Evolutionary conservation across 2,797 vertebrate species (phyloP), one percentile per base, ranked within the genome.

Genomic region (Peromyscus eremicus): DNA sequence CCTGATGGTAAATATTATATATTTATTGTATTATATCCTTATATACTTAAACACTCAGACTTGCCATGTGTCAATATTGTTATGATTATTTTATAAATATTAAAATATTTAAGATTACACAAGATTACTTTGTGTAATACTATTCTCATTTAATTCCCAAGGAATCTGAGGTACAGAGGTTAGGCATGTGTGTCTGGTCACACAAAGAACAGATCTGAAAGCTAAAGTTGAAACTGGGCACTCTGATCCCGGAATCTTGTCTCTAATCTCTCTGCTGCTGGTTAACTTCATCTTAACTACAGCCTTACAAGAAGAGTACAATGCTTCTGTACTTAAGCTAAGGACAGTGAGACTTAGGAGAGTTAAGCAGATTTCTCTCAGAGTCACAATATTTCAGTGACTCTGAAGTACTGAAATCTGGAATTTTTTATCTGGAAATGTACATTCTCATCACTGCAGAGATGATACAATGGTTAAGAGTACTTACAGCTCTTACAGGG

Each of bases 11-110:
- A 89, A 92, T 9, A 60, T 8, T 80, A 7, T 9, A 55, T 25
- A 64, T 10, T 21, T 60, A 5, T 0, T 82, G n/a, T 83, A 34
- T n/a, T 91, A 68, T 81, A 21, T 73, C 43, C 83, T 86, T 64
- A 80, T 2, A 43, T 46, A 79, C 6, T 91, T 94, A 94, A 94
- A 73, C 34, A 82, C 29, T 29, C 37, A 25, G 37, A 62, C 25
- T 62, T 94, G 12, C 32, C 83, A 62, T 37, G 6, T 64, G 10
- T 13, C 34, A 60, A 25, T 32, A 70, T 8, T 70, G 2, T 55
- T 84, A 19, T 8, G 91, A 89, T 17, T 75, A 71, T 60, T 88
- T 64, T 85, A 89, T 82, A 92, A 95, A 76, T 91, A 92, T 71
- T 60, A 49, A 49, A 5, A 49, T n/a, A 68, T 32, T 85, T n/a